phyloP scores from a whole-genome alignment of 2,888 invertebrate genomes.

The Eupithecia exiguata region DNA sequence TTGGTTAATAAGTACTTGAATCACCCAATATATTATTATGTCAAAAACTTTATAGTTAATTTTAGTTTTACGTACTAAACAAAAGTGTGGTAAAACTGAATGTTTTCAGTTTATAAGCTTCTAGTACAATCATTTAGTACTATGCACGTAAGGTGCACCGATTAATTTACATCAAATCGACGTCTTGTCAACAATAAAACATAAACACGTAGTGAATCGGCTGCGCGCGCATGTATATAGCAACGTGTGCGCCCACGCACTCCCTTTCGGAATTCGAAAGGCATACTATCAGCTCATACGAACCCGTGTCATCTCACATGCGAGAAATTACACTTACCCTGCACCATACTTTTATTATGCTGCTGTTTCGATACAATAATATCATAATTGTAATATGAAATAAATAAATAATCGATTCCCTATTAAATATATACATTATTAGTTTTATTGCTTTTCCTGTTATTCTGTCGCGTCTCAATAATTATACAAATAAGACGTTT shows the following conservation, averaged over 20 bases:
- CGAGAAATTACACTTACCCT: slow-evolving; percentile 35
- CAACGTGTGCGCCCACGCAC: slow-evolving; percentile 72
- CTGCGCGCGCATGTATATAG: slow-evolving; percentile 43
- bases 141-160: background rate
- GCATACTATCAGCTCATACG: slow-evolving; percentile 54
- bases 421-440: slow-evolving; percentile 38
- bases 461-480: slow-evolving; percentile 35
- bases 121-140: background rate
- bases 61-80: background rate
- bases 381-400: slow-evolving; percentile 42
- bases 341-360: slow-evolving; percentile 40
- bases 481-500: slow-evolving; percentile 28
- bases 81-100: background rate
- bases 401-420: slow-evolving; percentile 41
- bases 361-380: slow-evolving; percentile 44
- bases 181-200: slow-evolving; percentile 29
- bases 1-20: slow-evolving; percentile 6
- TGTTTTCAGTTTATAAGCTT: background rate
- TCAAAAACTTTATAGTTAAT: background rate
- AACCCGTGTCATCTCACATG: slow-evolving; percentile 37
- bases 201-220: slow-evolving; percentile 33
- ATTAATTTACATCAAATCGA: slow-evolving; percentile 32
- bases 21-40: background rate
- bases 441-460: slow-evolving; percentile 43
- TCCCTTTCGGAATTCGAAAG: slow-evolving; percentile 80